Conservation (phyloP, 1,140 invertebrate species). For the Papilio helenus region DNA sequence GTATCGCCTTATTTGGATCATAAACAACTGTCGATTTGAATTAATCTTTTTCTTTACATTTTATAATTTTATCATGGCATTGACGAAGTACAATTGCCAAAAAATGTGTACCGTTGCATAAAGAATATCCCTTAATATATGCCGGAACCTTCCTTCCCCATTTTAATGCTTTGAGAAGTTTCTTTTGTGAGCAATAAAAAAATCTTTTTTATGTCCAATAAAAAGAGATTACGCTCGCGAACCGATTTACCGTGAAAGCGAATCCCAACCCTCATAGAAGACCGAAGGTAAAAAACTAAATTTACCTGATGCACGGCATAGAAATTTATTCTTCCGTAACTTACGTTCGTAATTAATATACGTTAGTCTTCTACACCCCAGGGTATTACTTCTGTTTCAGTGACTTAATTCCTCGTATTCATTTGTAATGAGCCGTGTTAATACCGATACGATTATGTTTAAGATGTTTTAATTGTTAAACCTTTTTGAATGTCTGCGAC, state of each 20-base stretch:
- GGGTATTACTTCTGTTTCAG: conserved; percentile 49
- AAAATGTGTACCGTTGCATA: conserved; percentile 31
- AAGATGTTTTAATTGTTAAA: conserved; percentile 34
- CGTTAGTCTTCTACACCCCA: conserved; percentile 36
- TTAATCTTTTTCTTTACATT: not conserved
- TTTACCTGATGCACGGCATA: conserved; percentile 37
- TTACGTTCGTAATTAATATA: conserved; percentile 33
- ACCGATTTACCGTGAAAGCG: conserved; percentile 64
- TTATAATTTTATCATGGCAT: not conserved
- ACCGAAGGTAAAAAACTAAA: conserved; percentile 36
- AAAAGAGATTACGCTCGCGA: conserved; percentile 54
- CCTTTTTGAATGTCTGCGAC: not conserved
- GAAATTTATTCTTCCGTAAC: conserved; percentile 40
- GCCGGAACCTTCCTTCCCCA: conserved; percentile 37
- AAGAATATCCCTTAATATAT: conserved; percentile 37
- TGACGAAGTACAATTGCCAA: conserved; percentile 6
- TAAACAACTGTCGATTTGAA: not conserved
- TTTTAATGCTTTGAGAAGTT: conserved; percentile 40
- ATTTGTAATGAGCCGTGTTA: conserved; percentile 46
- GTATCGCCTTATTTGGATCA: no score
- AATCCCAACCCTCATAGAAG: conserved; percentile 52
- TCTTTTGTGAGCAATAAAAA: conserved; percentile 48
- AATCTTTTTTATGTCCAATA: conserved; percentile 51
- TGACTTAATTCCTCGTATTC: conserved; percentile 49
- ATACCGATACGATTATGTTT: conserved; percentile 49